Percentiles rank a stretch among this genome's conserved stretches.
phyloP scores from a whole-genome alignment of 2,113 vertebrate species.

The Cyanoderma ruficeps region DNA sequence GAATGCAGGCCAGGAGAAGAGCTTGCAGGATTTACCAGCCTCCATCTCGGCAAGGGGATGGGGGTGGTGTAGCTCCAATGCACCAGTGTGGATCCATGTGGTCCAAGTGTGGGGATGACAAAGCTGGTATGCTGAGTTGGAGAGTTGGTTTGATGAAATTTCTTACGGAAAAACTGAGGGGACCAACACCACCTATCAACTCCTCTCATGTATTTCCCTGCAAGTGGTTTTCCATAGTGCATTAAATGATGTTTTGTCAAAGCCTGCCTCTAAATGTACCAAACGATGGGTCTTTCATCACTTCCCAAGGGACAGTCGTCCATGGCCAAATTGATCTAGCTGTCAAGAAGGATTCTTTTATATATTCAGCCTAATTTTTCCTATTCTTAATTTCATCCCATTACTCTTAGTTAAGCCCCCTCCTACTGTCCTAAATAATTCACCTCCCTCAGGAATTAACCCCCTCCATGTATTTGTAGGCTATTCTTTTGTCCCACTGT shows the following conservation, averaged over 20 bases:
- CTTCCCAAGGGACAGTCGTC: neutral
- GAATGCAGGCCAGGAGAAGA: neutral
- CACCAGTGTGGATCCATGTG: fast-evolving
- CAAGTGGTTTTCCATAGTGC: neutral
- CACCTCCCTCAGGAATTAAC: conserved; percentile 47
- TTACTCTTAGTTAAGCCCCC: conserved; percentile 44
- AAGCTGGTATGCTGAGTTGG: neutral
- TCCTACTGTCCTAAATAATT: conserved; percentile 60
- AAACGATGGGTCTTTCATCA: neutral
- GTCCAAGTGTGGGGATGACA: neutral
- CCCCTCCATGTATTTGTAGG: conserved; percentile 19
- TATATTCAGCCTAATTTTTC: conserved; percentile 30
- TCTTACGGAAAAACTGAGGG: neutral
- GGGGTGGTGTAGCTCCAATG: neutral
- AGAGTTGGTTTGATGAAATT: neutral
- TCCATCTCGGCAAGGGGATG: neutral
- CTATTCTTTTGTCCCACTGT: conserved; percentile 45
- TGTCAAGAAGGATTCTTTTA: conserved; percentile 7
- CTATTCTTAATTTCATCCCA: conserved; percentile 43
- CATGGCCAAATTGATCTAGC: conserved; percentile 3
- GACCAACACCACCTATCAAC: neutral
- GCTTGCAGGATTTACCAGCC: neutral
- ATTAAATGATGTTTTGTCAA: neutral
- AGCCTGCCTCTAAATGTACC: neutral
- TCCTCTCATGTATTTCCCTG: neutral